Evolutionary conservation across 2,113 vertebrate species (phyloP), one percentile per base, ranked within the genome.

Genomic region (Macrotis lagotis): DNA sequence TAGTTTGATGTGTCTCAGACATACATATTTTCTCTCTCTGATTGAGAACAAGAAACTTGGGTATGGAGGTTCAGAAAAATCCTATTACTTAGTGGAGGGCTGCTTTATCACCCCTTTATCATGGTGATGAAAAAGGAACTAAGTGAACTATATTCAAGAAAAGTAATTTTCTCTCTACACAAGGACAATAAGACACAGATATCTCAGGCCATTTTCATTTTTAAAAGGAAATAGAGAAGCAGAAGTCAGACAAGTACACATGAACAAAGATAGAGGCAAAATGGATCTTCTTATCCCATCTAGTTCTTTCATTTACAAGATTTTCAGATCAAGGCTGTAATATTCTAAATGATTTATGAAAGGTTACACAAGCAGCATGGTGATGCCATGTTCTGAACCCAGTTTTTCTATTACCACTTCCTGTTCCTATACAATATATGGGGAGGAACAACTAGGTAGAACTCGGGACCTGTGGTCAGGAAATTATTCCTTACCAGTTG

Each of bases 51-150:
- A 49, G 8, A 50, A 51, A 3, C 31, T 8, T 31, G 74, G 37
- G 47, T 49, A 91, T 14, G 24, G 44, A 51, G 0, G 28, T 5
- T 9, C 55, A 6, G 89, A 3, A 25, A 28, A 49, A 0, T 0
- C 0, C 37, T 14, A 66, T n/a, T 12, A 51, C 8, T 48, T 5
- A 5, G 0, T 0, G 31, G 3, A 37, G 8, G 3, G 11, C 26
- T 8, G 0, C 19, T 48, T 50, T 59, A 26, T 50, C 48, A 50
- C 6, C 0, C 51, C 0, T 1, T 50, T 50, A 4, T 92, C 59
- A 89, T 19, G 0, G 4, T 31, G 37, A 19, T 11, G 55, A 22
- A 31, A 7, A 90, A 14, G 24, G 28, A 19, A 53, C 31, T 55
- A 25, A 91, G 88, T 11, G 6, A 51, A 48, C 19, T 25, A 16